Evolutionary conservation across 2,113 vertebrate genomes (phyloP).

Genomic region (Poeciliopsis occidentalis): DNA sequence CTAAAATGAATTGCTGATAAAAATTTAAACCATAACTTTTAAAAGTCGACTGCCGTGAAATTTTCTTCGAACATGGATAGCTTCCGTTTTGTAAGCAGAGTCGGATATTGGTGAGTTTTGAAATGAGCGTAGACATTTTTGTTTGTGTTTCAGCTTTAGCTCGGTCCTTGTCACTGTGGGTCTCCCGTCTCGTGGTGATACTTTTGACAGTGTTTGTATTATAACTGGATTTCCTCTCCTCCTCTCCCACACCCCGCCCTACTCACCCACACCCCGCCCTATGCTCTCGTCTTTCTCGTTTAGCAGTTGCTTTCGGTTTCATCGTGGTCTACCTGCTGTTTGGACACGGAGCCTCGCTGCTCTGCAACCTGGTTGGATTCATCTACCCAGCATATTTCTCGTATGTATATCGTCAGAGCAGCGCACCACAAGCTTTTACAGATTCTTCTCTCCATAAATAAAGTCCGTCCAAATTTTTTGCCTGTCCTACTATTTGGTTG

Average conservation of each 20-base stretch:
- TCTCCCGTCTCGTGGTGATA: conserved; percentile 47
- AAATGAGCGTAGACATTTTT: neutral
- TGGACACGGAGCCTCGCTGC: conserved; percentile 90
- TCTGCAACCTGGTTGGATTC: conserved; percentile 96
- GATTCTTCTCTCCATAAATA: neutral
- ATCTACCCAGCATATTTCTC: conserved; percentile 91
- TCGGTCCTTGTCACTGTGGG: conserved; percentile 36
- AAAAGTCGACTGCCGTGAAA: no score
- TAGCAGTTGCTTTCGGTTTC: conserved; percentile 78
- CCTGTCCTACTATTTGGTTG: no score
- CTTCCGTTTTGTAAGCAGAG: no score
- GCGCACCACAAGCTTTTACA: neutral
- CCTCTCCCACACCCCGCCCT: neutral
- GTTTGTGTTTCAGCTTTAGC: conserved; percentile 12
- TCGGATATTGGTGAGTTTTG: neutral
- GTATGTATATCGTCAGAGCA: conserved; percentile 79
- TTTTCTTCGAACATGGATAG: no score
- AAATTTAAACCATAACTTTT: no score
- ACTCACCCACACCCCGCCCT: neutral
- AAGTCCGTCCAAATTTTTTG: neutral
- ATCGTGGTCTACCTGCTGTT: conserved; percentile 89
- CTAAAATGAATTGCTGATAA: no score
- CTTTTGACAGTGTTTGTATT: conserved; percentile 24
- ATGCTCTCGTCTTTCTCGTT: conserved; percentile 9
- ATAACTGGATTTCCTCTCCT: conserved; percentile 15